phyloP scores from a whole-genome alignment of 1,140 invertebrate genomes.

The Hypothenemus hampei region DNA sequence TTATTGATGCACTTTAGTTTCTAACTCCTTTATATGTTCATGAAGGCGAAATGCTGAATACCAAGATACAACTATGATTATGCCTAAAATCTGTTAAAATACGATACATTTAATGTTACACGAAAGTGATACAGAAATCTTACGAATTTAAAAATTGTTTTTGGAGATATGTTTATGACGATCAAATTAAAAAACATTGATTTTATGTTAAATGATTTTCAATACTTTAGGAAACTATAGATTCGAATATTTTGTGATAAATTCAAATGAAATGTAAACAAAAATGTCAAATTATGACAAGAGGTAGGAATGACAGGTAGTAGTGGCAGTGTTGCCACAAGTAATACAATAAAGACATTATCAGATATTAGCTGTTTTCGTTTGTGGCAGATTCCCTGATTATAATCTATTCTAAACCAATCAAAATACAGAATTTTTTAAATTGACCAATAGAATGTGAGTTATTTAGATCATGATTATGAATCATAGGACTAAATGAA shows the following conservation, averaged over 20 bases:
- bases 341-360: no score
- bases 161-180: conserved; percentile 20
- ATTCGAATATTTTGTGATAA: neutral
- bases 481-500: no score
- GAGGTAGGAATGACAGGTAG: no score
- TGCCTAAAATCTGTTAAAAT: conserved; percentile 30
- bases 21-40: conserved; percentile 22
- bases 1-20: conserved; percentile 3
- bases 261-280: neutral
- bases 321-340: no score
- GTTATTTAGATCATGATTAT: no score
- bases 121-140: conserved; percentile 10
- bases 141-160: conserved; percentile 32
- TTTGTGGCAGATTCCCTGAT: no score
- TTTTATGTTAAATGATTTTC: neutral
- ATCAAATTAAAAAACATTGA: conserved; percentile 29
- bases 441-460: no score
- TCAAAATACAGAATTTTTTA: no score
- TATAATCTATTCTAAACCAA: no score
- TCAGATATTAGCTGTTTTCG: no score
- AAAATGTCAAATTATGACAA: no score
- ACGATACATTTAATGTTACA: neutral
- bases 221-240: no score
- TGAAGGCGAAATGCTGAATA: conserved; percentile 34
- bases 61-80: conserved; percentile 33